These are phyloP conservation scores for Rotaria macrura DNA, from an alignment of 2,888 invertebrate genomes.

Conservation along the genomic window DNA sequence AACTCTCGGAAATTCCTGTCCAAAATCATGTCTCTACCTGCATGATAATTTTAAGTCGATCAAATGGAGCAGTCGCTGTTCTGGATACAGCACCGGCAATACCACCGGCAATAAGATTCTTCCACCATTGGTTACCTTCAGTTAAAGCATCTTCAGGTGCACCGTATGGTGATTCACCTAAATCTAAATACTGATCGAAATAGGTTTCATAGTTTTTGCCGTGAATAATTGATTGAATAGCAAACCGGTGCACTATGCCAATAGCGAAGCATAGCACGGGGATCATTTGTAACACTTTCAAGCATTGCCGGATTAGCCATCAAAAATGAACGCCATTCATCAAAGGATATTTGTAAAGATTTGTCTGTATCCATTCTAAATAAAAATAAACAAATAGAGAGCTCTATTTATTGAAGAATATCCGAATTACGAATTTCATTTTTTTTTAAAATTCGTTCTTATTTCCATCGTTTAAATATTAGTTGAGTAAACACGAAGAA, in stretches of 20 bases:
- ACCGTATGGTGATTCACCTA: neutral
- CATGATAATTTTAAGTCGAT: conserved; percentile 72
- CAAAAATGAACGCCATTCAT: neutral
- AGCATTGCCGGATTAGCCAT: neutral
- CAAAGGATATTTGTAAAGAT: neutral
- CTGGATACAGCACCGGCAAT: conserved; percentile 86
- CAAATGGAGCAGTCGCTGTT: conserved; percentile 89
- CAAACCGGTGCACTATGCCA: neutral
- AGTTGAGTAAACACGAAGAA: no score
- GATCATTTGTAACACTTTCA: neutral
- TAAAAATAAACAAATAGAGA: neutral
- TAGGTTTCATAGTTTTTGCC: neutral
- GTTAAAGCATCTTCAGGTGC: neutral
- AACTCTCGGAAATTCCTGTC: neutral
- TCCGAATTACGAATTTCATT: no score
- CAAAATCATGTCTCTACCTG: conserved; percentile 29
- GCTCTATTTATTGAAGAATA: no score
- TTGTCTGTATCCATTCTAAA: neutral
- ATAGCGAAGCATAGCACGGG: neutral
- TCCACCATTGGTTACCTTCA: conserved; percentile 66
- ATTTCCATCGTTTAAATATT: no score
- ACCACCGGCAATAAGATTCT: conserved; percentile 85
- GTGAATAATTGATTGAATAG: neutral
- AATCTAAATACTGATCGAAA: neutral
- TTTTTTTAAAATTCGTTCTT: no score